Percentiles rank a stretch among this genome's conserved stretches.
phyloP scores from a whole-genome alignment of 1,140 invertebrate genomes.

The Ceratoteleas bidentatus region DNA sequence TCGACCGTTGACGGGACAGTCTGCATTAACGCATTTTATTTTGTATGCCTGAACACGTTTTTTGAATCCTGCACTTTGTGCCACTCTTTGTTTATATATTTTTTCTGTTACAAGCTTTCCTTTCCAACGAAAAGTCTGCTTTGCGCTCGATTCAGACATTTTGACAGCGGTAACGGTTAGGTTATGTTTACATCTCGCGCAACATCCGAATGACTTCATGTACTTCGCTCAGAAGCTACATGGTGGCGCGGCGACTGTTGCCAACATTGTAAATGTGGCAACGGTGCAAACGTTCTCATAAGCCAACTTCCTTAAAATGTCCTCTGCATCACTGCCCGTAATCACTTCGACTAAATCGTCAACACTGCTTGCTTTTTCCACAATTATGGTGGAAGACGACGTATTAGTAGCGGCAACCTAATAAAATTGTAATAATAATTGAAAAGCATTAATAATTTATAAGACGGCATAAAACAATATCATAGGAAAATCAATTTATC shows the following conservation, averaged over 20 bases:
- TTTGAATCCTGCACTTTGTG: not conserved
- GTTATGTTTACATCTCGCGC: not conserved
- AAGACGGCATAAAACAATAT: too few relatives aligned
- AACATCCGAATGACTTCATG: not conserved
- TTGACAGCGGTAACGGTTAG: not conserved
- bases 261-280: not conserved
- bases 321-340: too few relatives aligned
- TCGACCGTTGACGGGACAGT: constrained; percentile 2
- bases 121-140: constrained; percentile 8
- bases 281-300: not conserved
- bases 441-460: too few relatives aligned
- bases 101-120: constrained; percentile 11
- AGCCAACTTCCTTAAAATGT: not conserved
- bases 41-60: not conserved
- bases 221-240: not conserved
- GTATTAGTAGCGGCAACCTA: too few relatives aligned
- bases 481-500: too few relatives aligned
- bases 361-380: too few relatives aligned
- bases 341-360: too few relatives aligned
- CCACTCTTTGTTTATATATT: constrained; percentile 10
- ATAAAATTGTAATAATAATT: too few relatives aligned
- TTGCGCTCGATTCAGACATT: not conserved
- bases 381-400: too few relatives aligned
- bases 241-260: not conserved
- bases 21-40: not conserved